phyloP scores from a whole-genome alignment of 2,113 vertebrate genomes.

The Petaurus breviceps region DNA sequence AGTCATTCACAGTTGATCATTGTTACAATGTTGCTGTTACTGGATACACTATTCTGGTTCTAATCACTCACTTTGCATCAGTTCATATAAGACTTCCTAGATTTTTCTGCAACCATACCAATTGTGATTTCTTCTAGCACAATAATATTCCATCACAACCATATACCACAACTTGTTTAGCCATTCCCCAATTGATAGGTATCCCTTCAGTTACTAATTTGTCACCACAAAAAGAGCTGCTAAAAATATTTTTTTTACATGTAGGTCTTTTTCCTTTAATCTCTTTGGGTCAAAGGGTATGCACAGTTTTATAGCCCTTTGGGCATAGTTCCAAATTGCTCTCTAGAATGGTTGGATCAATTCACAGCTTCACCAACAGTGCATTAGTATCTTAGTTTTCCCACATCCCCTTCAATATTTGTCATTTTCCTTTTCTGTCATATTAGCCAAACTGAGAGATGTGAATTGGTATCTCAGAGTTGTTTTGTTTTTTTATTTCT shows the following conservation, averaged over 20 bases:
- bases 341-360: not conserved
- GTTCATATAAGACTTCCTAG: not conserved
- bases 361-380: not conserved
- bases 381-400: not conserved
- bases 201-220: not conserved
- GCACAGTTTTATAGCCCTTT: not conserved
- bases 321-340: not conserved
- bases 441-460: not conserved
- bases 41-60: not conserved
- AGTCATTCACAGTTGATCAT: not conserved
- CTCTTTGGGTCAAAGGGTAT: not conserved
- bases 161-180: not conserved
- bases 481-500: not conserved
- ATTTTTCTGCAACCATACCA: not conserved
- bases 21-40: not conserved
- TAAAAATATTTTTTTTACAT: not conserved
- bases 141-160: not conserved
- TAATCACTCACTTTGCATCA: not conserved
- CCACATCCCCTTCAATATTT: not conserved
- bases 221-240: not conserved
- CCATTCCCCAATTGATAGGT: not conserved
- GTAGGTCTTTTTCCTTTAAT: not conserved
- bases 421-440: not conserved
- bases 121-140: not conserved
- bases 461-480: not conserved